A percentile compares a stretch with the other conserved stretches of the same genome.
These are phyloP conservation scores for Prorops nasuta DNA, from an alignment of 1,140 invertebrate genomes.

Conservation along the genomic window DNA sequence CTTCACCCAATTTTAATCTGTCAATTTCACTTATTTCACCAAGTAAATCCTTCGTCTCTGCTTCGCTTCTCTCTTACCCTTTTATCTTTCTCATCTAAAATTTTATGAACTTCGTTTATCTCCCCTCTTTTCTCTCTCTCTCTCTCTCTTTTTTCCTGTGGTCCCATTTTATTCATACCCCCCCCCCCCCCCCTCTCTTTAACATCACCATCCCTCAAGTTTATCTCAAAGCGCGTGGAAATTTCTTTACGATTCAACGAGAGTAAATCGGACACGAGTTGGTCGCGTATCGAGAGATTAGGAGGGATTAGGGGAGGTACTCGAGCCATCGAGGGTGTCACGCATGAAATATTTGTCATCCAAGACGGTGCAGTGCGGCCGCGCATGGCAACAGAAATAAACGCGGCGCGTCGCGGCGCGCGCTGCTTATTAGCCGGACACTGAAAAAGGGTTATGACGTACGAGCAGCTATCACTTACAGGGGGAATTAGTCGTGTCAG, in stretches of 20 bases:
- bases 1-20: too few species aligned
- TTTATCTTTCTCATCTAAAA: slow-evolving; percentile 20
- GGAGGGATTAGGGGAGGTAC: too few species aligned
- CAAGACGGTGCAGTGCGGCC: too few species aligned
- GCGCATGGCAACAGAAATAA: too few species aligned
- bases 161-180: background rate
- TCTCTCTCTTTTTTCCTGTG: slow-evolving; percentile 12
- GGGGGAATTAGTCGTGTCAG: slow-evolving; percentile 29
- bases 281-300: too few species aligned
- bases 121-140: slow-evolving; percentile 17
- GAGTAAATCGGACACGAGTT: too few species aligned
- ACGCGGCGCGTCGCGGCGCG: background rate
- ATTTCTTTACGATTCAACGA: slow-evolving; percentile 7
- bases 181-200: slow-evolving; percentile 7
- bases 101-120: slow-evolving; percentile 21
- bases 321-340: too few species aligned
- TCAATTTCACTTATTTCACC: too few species aligned
- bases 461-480: slow-evolving; percentile 22
- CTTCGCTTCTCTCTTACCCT: slow-evolving; percentile 16
- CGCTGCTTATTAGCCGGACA: slow-evolving; percentile 14
- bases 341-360: too few species aligned
- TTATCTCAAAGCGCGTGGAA: too few species aligned
- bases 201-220: slow-evolving; percentile 11
- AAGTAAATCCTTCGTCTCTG: too few species aligned
- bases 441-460: slow-evolving; percentile 22